Evolutionary conservation across 2,888 invertebrate species (phyloP).

Genomic region (Harpagoxenus sublaevis): DNA sequence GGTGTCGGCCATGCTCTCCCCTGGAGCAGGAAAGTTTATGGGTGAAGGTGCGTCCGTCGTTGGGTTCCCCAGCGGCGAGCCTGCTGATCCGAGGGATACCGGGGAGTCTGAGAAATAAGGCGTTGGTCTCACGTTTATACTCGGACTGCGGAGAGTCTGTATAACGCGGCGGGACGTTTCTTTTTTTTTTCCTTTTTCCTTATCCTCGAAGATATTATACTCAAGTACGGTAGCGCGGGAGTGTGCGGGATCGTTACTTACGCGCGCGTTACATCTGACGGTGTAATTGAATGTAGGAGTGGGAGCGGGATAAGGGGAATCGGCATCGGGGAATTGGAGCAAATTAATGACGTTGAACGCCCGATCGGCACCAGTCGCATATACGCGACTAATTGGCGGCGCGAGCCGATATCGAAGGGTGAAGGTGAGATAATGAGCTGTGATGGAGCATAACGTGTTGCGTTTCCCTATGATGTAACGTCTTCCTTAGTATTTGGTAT

Average conservation of each 20-base stretch:
- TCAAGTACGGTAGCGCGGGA: slow-evolving; percentile 11
- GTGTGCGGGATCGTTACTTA: neutral
- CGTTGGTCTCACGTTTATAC: slow-evolving; percentile 75
- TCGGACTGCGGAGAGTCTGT: slow-evolving; percentile 47
- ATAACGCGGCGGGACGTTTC: neutral
- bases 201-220: slow-evolving; percentile 42
- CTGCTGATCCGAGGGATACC: slow-evolving; percentile 85
- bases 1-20: slow-evolving; percentile 97
- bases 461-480: neutral
- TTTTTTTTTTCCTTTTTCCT: slow-evolving; percentile 18
- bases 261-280: neutral
- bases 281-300: neutral
- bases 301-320: neutral
- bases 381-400: slow-evolving; percentile 16
- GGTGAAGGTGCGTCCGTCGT: slow-evolving; percentile 85
- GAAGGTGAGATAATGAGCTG: slow-evolving; percentile 28
- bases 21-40: slow-evolving; percentile 87
- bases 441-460: slow-evolving; percentile 14
- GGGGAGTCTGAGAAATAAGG: slow-evolving; percentile 84
- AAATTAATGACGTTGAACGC: slow-evolving; percentile 16
- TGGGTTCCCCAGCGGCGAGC: slow-evolving; percentile 85
- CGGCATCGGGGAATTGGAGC: slow-evolving; percentile 1
- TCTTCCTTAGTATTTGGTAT: slow-evolving; percentile 13
- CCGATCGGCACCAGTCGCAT: neutral
- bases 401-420: slow-evolving; percentile 2